Conservation (phyloP, 2,113 vertebrate species). For the Aegithalos caudatus region DNA sequence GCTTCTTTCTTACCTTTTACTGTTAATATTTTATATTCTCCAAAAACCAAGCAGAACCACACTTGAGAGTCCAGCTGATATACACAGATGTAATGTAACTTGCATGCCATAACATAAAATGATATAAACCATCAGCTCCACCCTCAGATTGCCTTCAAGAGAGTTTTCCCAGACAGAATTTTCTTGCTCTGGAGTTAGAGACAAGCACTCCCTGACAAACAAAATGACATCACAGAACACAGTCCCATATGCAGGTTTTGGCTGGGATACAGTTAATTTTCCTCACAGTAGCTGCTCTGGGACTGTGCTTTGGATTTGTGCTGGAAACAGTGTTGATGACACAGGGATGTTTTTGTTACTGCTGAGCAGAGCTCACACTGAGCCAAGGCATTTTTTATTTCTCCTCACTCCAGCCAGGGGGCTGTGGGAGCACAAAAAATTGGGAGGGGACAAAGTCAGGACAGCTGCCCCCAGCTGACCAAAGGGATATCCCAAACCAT, state of each 20-base stretch:
- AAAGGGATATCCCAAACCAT: neutral
- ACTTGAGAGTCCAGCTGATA: neutral
- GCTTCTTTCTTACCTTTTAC: neutral
- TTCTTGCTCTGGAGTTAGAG: neutral
- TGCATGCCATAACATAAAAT: neutral
- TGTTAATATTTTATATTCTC: neutral
- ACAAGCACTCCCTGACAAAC: neutral
- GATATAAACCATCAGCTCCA: accelerated
- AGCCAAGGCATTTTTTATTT: neutral
- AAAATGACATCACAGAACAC: neutral
- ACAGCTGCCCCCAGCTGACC: neutral
- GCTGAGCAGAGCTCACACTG: neutral
- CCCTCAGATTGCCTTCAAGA: neutral
- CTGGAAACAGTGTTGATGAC: neutral
- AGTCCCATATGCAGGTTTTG: neutral
- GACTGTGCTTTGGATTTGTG: neutral
- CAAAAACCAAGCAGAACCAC: neutral
- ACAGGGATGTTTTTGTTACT: neutral
- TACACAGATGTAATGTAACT: neutral
- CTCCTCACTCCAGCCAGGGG: neutral
- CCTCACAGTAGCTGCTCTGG: neutral
- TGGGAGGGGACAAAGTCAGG: neutral
- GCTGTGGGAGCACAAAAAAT: neutral
- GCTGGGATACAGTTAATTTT: neutral
- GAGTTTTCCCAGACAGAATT: neutral